phyloP scores from a whole-genome alignment of 2,113 vertebrate genomes.

The Alethe castanea region DNA sequence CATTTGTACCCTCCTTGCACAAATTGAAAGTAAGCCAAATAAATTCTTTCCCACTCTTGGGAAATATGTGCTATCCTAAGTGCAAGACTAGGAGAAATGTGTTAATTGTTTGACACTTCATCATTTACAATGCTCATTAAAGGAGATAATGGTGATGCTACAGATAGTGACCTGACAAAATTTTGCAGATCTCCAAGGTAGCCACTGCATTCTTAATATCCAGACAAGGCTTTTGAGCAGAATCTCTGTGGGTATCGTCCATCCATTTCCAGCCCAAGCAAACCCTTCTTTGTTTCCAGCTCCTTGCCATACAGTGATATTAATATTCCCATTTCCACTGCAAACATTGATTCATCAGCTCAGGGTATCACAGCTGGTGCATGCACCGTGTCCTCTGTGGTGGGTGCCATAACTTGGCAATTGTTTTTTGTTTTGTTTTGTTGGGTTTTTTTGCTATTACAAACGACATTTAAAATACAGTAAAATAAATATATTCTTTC shows the following conservation, averaged over 20 bases:
- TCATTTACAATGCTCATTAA: conserved; percentile 39
- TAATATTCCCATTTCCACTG: background rate
- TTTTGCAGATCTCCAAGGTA: background rate
- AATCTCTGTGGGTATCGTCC: background rate
- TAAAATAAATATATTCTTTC: background rate
- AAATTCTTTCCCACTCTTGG: conserved; percentile 7
- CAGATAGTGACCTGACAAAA: conserved; percentile 1
- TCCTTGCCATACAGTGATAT: background rate
- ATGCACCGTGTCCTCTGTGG: background rate
- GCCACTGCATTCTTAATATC: background rate
- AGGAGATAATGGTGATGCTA: conserved; percentile 31
- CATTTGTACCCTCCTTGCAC: background rate
- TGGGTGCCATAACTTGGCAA: background rate
- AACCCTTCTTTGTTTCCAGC: background rate
- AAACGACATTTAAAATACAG: background rate
- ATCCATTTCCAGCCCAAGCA: background rate
- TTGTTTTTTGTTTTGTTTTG: background rate
- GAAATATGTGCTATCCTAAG: conserved; percentile 36
- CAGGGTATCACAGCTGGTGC: background rate
- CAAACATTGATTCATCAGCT: background rate
- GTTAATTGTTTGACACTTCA: conserved; percentile 59
- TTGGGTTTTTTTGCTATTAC: background rate
- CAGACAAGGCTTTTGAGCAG: background rate
- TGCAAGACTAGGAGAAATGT: conserved; percentile 46
- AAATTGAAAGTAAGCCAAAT: conserved; percentile 41